Base-by-base conservation (phyloP, 2,888 invertebrate genomes). In the Chrysodeixis includens region DNA sequence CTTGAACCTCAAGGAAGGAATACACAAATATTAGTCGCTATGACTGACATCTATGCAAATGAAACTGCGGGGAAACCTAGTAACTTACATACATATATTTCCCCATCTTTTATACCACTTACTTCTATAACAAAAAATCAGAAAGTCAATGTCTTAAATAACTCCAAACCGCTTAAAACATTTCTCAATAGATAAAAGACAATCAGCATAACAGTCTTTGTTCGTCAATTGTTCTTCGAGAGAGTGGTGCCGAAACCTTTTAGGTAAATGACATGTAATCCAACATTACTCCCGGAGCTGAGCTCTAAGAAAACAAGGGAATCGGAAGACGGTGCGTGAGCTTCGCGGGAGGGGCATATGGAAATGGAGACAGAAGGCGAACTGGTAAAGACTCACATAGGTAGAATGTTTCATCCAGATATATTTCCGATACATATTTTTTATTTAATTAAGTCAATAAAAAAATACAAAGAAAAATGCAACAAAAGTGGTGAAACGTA, bases 221-320 rank as follows among this genome's bases (percentile, higher is more conserved):
- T 26, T 56, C 51, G 30, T 40, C 20, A 49, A 71, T 55, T 18
- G 40, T 64, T 35, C 77, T n/a, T n/a, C 18, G 46, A 51, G 65
- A 22, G 56, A 35, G 55, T 59, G 16, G 40, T 35, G n/a, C 62
- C 67, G 62, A 67, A 73, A 70, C 62, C 56, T 66, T 76, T 71
- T 55, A 71, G 57, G 53, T 73, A 78, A 68, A 78, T 64, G 67
- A 72, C 65, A 68, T 57, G 66, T 66, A 66, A 68, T 70, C 53
- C 75, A 60, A 70, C 62, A 69, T 66, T 63, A 67, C 76, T 68
- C 49, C 71, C 62, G 66, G 62, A 62, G 62, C 66, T 32, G 60
- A 65, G 62, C 58, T 64, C 72, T 40, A 66, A 69, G 57, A 75
- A 76, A 76, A 79, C 69, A 79, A 61, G 61, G 30, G 69, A 30